Evolutionary conservation across 1,140 invertebrate species (phyloP).

Genomic region (Propsilocerus akamusi): DNA sequence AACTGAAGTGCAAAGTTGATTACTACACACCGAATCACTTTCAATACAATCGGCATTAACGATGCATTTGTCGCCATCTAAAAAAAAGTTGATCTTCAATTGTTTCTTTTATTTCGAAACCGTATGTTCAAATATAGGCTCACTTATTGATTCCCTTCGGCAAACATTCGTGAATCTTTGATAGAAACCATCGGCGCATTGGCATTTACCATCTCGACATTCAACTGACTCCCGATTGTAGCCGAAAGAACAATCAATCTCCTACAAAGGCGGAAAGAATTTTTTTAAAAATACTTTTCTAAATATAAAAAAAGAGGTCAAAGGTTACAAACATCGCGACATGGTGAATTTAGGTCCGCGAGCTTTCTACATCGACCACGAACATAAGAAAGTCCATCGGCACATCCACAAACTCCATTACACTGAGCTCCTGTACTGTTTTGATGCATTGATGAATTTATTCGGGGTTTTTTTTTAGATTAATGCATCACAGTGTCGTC

Average conservation of each 20-base stretch:
- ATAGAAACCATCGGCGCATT: conserved; percentile 24
- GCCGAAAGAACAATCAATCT: conserved; percentile 21
- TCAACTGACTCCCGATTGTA: conserved; percentile 22
- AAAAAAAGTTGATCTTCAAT: no score
- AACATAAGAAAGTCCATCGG: conserved; percentile 20
- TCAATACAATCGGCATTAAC: background rate
- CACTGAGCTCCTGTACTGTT: conserved; percentile 18
- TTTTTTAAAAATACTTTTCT: background rate
- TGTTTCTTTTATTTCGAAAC: no score
- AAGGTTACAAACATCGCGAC: no score
- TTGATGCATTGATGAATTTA: background rate
- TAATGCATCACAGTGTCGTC: no score
- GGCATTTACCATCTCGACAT: conserved; percentile 18
- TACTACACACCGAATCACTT: background rate
- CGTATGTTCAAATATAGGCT: no score
- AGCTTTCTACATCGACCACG: conserved; percentile 19
- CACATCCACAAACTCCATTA: conserved; percentile 24
- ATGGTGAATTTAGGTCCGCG: conserved; percentile 16
- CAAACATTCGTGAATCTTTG: conserved; percentile 24
- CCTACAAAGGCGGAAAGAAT: conserved; percentile 9
- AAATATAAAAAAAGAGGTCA: background rate
- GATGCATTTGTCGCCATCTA: background rate
- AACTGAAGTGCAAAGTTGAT: background rate
- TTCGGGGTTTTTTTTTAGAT: background rate
- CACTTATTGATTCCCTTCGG: conserved; percentile 24